Evolutionary conservation across 2,888 invertebrate genomes (phyloP), one percentile per base, ranked within the genome.

Genomic region (Nomada fucata): DNA sequence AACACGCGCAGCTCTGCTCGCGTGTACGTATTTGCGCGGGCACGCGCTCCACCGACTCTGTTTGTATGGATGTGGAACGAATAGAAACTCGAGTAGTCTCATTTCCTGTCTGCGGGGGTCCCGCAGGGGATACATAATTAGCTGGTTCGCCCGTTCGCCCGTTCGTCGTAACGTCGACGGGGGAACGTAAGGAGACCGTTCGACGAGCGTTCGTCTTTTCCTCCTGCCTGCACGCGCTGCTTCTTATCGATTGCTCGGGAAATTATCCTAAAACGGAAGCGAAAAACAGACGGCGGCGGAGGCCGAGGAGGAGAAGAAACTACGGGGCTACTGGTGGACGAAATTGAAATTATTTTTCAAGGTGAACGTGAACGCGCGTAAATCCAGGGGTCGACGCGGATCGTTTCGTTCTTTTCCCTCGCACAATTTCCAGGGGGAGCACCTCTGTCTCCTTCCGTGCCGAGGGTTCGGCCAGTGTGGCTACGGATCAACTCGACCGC

Each of bases 71-170:
- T 76, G 83, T 50, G 79, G 67, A 84, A 80, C 75, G 84, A 84
- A 88, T 86, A 81, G 88, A 84, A 92, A 92, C 91, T 92, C 89
- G 84, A 91, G 90, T 90, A 91, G 91, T 92, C 92, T 92, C 93
- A 93, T 93, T 93, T 93, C 93, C 92, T 93, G 93, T 91, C 92
- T 89, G 90, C 91, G 92, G 93, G 92, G 91, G 91, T 91, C 91
- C 90, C 91, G 88, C 89, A 90, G 90, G 91, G 92, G 91, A 91
- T 91, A 89, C 92, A 90, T 92, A 92, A 93, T 93, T 93, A 93
- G 92, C 91, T 87, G 92, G 88, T 90, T 91, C 85, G 91, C 89
- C 90, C 89, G 90, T 89, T 90, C 85, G 91, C 89, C 90, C 89
- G 90, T 89, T 90, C 88, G 85, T 76, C 68, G 68, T 63, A 82